A percentile compares a stretch with the other conserved stretches of the same genome.
These are phyloP conservation scores for Diglossa cyanea DNA, from an alignment of 2,797 vertebrate genomes.

Conservation along the genomic window DNA sequence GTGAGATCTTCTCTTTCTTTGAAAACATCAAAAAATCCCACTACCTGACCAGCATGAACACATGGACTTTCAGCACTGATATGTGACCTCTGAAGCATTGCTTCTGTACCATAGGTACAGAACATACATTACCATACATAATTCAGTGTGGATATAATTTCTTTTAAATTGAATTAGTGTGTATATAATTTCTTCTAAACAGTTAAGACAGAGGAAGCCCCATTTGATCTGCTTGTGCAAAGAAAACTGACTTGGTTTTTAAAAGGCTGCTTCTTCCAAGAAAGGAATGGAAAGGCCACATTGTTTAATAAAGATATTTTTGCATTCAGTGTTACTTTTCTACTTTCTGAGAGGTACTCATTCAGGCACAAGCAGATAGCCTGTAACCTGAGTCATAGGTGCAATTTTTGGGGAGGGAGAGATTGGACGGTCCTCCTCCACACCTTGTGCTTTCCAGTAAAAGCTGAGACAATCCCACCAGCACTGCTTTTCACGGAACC, in stretches of 20 bases:
- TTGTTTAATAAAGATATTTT: background rate
- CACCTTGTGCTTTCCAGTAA: slow-evolving; percentile 41
- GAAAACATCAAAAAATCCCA: background rate
- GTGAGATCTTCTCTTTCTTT: background rate
- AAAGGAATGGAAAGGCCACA: background rate
- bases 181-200: background rate
- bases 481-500: background rate
- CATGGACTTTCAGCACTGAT: background rate
- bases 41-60: background rate
- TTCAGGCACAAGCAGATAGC: background rate
- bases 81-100: background rate
- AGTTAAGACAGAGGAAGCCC: background rate
- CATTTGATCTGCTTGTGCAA: background rate
- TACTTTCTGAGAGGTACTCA: background rate
- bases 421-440: background rate
- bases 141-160: background rate
- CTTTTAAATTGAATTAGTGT: background rate
- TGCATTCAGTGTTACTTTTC: background rate
- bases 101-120: background rate
- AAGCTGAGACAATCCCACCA: background rate
- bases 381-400: background rate
- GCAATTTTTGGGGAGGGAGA: background rate
- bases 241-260: background rate
- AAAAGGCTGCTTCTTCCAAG: background rate
- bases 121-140: background rate